phyloP scores from a whole-genome alignment of 2,888 invertebrate species.

The Caenorhabditis angaria region DNA sequence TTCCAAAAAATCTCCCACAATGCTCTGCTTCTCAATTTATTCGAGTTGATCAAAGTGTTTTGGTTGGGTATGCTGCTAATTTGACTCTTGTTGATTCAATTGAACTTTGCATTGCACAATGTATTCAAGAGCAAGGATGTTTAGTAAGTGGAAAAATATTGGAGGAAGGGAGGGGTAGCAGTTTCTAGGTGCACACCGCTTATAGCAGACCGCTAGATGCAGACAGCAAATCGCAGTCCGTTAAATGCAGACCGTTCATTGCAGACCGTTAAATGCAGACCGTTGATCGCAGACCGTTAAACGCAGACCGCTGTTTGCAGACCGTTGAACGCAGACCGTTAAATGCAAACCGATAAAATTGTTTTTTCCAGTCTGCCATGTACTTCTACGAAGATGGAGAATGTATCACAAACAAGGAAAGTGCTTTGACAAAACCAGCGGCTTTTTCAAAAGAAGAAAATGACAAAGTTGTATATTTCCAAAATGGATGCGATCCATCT shows the following conservation, averaged over 20 bases:
- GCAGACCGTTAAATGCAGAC: too few species aligned
- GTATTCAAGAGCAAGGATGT: conserved; percentile 64
- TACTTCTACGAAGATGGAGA: conserved; percentile 72
- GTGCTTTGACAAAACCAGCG: conserved; percentile 57
- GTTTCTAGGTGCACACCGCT: too few species aligned
- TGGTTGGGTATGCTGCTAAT: conserved; percentile 67
- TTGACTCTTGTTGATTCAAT: conserved; percentile 58
- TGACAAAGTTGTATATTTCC: conserved; percentile 68
- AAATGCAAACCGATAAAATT: neutral
- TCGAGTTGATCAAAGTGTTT: conserved; percentile 67
- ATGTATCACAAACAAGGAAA: conserved; percentile 71
- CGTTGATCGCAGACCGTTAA: too few species aligned
- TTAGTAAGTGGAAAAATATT: conserved; percentile 46
- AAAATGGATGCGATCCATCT: conserved; percentile 62
- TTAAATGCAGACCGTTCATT: too few species aligned
- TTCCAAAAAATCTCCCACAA: conserved; percentile 57
- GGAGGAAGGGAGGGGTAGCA: too few species aligned
- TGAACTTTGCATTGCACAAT: conserved; percentile 66
- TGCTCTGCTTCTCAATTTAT: conserved; percentile 65
- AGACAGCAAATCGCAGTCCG: too few species aligned
- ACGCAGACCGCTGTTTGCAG: too few species aligned
- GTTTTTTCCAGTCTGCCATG: conserved; percentile 68
- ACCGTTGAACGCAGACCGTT: too few species aligned
- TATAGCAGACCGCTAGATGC: too few species aligned
- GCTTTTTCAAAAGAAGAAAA: conserved; percentile 49